A percentile compares a stretch with the other conserved stretches of the same genome.
phyloP scores from a whole-genome alignment of 2,797 vertebrate species.

The Gymnopithys bicolor region DNA sequence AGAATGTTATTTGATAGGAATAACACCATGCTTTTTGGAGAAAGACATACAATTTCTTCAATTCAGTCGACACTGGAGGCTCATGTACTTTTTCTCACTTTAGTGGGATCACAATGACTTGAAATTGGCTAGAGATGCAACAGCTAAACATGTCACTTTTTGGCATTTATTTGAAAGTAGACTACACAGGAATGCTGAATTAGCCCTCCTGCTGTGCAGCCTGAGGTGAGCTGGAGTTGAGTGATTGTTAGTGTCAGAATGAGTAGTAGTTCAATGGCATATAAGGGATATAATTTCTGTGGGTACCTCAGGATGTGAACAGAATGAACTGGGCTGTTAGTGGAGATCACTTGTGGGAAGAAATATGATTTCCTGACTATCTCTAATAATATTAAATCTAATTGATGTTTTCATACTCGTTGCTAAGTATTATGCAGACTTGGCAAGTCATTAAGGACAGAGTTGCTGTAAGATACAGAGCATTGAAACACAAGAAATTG shows the following conservation, averaged over 20 bases:
- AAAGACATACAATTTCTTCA: not conserved
- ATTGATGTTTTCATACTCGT: not conserved
- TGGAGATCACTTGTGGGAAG: not conserved
- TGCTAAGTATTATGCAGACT: not conserved
- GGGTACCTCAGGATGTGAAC: not conserved
- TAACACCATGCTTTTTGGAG: not conserved
- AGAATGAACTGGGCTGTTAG: not conserved
- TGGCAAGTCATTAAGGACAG: not conserved
- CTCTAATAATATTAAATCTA: not conserved
- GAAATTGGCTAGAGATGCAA: not conserved
- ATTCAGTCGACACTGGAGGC: not conserved
- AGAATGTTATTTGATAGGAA: not conserved
- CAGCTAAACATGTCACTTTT: not conserved
- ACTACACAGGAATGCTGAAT: not conserved
- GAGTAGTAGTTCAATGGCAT: not conserved
- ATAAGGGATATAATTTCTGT: not conserved
- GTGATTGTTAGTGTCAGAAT: not conserved
- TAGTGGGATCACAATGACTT: not conserved
- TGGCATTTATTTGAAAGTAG: not conserved
- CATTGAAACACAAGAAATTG: not conserved
- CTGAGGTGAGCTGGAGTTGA: not conserved
- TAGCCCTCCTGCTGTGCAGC: not conserved
- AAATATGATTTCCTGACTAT: not conserved
- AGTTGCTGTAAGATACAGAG: not conserved
- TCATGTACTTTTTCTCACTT: not conserved